A percentile compares a stretch with the other conserved stretches of the same genome.
phyloP scores from a whole-genome alignment of 1,140 invertebrate genomes.

The Aphelinus certus region DNA sequence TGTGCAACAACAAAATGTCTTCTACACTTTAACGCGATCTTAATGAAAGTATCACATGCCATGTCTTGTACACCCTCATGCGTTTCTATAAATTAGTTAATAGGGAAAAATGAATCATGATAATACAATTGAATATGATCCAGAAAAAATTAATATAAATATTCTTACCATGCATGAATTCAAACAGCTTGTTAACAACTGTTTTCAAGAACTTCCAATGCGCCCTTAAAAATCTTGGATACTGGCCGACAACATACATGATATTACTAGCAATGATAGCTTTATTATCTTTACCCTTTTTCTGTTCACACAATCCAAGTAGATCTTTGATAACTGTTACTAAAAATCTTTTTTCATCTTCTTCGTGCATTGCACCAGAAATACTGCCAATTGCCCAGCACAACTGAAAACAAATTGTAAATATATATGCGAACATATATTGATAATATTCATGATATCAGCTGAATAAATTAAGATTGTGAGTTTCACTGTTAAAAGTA shows the following conservation, averaged over 20 bases:
- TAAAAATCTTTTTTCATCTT: constrained; percentile 98
- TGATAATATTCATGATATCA: background rate
- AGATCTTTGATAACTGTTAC: constrained; percentile 99
- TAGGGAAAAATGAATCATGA: too few species aligned
- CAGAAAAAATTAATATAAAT: constrained; percentile 29
- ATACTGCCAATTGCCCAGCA: constrained; percentile 99
- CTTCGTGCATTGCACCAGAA: constrained; percentile 98
- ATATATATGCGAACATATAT: constrained; percentile 26
- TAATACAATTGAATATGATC: background rate
- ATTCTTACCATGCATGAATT: constrained; percentile 96
- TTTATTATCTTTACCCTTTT: constrained; percentile 99
- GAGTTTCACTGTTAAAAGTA: background rate
- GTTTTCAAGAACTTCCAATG: constrained; percentile 99
- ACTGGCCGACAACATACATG: constrained; percentile 99
- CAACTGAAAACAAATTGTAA: constrained; percentile 66
- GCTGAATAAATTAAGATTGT: too few species aligned
- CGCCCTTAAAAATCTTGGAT: constrained; percentile 97
- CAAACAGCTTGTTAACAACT: constrained; percentile 99
- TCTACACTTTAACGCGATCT: constrained; percentile 99
- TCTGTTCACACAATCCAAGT: constrained; percentile 97
- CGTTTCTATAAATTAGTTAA: constrained; percentile 76
- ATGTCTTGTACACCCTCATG: constrained; percentile 99
- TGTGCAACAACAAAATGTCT: constrained; percentile 98
- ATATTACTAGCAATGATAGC: constrained; percentile 99
- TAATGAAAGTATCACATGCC: constrained; percentile 99